A percentile compares a stretch with the other conserved stretches of the same genome.
Conservation (phyloP, 1,140 invertebrate species). For the Agrypnia vestita region DNA sequence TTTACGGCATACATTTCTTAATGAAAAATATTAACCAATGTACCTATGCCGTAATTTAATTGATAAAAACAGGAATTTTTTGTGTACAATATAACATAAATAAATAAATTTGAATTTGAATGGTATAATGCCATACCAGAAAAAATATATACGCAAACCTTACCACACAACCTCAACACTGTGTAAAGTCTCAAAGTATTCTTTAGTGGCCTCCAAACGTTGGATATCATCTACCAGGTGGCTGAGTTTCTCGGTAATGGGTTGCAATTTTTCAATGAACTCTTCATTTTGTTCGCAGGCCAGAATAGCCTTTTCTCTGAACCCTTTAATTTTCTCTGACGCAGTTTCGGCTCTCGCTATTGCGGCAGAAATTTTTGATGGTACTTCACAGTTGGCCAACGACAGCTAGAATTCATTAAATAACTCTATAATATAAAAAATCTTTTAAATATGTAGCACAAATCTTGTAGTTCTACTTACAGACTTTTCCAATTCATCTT, state of each 20-base stretch:
- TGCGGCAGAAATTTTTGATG: constrained; percentile 66
- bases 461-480: constrained; percentile 40
- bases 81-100: not conserved
- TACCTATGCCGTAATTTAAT: too few species aligned
- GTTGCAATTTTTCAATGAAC: constrained; percentile 66
- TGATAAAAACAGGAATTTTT: not conserved
- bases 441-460: not conserved
- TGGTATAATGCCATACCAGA: too few species aligned
- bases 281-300: constrained; percentile 64
- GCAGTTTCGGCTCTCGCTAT: constrained; percentile 67
- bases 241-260: constrained; percentile 64
- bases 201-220: constrained; percentile 66
- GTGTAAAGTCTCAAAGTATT: constrained; percentile 69
- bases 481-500: constrained; percentile 54
- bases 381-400: constrained; percentile 66
- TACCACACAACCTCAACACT: constrained; percentile 69
- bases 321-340: constrained; percentile 65
- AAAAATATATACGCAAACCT: not conserved
- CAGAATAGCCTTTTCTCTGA: constrained; percentile 64
- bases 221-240: constrained; percentile 66
- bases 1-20: not conserved
- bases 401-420: constrained; percentile 63
- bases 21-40: not conserved
- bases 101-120: not conserved
- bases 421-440: not conserved